Conservation (phyloP, 2,888 invertebrate genomes). For the Cephus spinipes region DNA sequence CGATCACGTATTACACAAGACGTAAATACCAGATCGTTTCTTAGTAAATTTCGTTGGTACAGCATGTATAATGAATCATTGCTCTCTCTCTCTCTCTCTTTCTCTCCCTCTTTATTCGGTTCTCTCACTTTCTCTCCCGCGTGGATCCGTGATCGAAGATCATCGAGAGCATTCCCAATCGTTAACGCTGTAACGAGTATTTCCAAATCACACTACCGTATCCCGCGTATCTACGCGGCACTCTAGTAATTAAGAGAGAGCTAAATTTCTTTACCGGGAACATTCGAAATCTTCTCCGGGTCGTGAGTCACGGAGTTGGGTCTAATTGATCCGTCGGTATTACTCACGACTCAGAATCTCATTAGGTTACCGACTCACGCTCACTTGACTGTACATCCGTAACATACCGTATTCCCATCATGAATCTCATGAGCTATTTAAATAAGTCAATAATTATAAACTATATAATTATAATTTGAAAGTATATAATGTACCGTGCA, state of each 20-base stretch:
- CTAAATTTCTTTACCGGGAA: not conserved
- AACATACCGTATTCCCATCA: not conserved
- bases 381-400: not conserved
- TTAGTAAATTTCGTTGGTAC: not conserved
- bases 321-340: slow-evolving; percentile 40
- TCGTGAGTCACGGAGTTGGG: slow-evolving; percentile 5
- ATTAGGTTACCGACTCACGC: slow-evolving; percentile 11
- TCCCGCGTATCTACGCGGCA: not conserved
- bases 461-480: not conserved
- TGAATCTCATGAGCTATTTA: not conserved
- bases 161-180: not conserved
- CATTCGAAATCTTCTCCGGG: not conserved
- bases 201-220: not conserved
- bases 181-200: not conserved
- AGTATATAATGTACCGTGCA: not conserved
- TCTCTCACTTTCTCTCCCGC: not conserved
- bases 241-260: not conserved
- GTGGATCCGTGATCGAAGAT: not conserved
- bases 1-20: not conserved
- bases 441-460: not conserved
- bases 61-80: not conserved
- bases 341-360: slow-evolving; percentile 35
- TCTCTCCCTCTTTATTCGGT: not conserved
- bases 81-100: not conserved
- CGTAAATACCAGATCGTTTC: not conserved